Percentiles rank a stretch among this genome's conserved stretches.
Evolutionary conservation across 2,888 invertebrate genomes (phyloP).

Genomic region (Helleia helle): DNA sequence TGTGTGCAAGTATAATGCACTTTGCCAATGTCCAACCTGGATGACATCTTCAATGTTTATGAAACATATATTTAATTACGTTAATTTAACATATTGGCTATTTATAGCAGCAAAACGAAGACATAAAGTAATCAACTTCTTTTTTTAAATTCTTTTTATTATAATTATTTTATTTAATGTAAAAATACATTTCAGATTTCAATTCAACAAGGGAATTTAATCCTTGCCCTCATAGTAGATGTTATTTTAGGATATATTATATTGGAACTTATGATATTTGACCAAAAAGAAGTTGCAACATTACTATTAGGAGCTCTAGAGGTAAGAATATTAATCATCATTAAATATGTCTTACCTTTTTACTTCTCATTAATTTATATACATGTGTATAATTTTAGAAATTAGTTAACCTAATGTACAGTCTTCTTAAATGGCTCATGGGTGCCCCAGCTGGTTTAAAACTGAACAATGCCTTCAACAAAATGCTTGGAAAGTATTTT

Average conservation of each 20-base stretch:
- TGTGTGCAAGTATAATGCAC: slow-evolving; percentile 16
- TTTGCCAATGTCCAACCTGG: slow-evolving; percentile 33
- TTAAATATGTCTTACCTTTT: too few species aligned
- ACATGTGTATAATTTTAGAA: slow-evolving; percentile 53
- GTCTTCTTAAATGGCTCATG: slow-evolving; percentile 86
- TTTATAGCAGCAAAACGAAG: slow-evolving; percentile 30
- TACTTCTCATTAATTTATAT: not conserved
- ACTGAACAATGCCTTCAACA: slow-evolving; percentile 88
- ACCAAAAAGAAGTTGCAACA: slow-evolving; percentile 54
- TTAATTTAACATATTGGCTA: slow-evolving; percentile 45
- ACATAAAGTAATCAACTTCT: slow-evolving; percentile 45
- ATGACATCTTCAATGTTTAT: slow-evolving; percentile 50
- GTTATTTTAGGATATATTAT: slow-evolving; percentile 71
- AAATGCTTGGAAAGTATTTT: slow-evolving; percentile 89
- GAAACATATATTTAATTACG: slow-evolving; percentile 48
- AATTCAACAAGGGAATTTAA: slow-evolving; percentile 75
- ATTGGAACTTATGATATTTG: slow-evolving; percentile 56
- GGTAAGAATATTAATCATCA: slow-evolving; percentile 48
- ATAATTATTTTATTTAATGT: slow-evolving; percentile 11
- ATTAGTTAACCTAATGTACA: slow-evolving; percentile 76
- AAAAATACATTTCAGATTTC: slow-evolving; percentile 42
- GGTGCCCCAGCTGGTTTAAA: slow-evolving; percentile 95
- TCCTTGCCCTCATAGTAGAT: slow-evolving; percentile 73
- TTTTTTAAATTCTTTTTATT: too few species aligned
- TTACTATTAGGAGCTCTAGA: slow-evolving; percentile 71